These are phyloP conservation scores for Chaunax sp. DNA, from an alignment of 2,797 vertebrate species.

Conservation along the genomic window DNA sequence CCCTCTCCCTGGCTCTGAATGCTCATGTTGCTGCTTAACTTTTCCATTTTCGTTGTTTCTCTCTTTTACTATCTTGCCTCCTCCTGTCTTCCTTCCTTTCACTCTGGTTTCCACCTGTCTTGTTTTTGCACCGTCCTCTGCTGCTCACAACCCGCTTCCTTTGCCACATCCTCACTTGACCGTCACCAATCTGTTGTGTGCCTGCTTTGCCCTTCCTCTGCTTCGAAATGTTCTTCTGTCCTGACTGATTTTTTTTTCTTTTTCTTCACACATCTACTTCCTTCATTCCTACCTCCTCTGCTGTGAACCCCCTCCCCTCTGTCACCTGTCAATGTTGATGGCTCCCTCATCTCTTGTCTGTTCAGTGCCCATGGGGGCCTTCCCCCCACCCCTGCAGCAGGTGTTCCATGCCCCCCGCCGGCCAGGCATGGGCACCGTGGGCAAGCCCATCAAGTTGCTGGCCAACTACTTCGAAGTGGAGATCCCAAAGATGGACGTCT, in stretches of 20 bases:
- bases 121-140: slow-evolving; percentile 11
- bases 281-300: not conserved
- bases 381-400: slow-evolving; percentile 98
- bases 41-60: slow-evolving; percentile 34
- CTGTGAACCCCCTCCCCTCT: not conserved
- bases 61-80: slow-evolving; percentile 19
- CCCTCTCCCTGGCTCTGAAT: slow-evolving; percentile 8
- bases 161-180: slow-evolving; percentile 26
- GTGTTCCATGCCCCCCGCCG: slow-evolving; percentile 97
- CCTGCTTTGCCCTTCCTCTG: slow-evolving; percentile 23
- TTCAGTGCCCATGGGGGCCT: slow-evolving; percentile 86
- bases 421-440: slow-evolving; percentile 97
- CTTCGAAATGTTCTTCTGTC: not conserved
- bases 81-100: slow-evolving; percentile 55
- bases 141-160: slow-evolving; percentile 35
- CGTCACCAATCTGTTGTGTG: not conserved
- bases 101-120: slow-evolving; percentile 31
- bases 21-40: slow-evolving; percentile 13
- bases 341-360: not conserved
- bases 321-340: slow-evolving; percentile 22
- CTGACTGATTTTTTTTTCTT: not conserved
- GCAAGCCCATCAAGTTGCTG: slow-evolving; percentile 98
- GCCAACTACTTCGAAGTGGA: slow-evolving; percentile 99
- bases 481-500: slow-evolving; percentile 99
- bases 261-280: not conserved